Evolutionary conservation across 2,888 invertebrate species (phyloP).

Genomic region (Trissoscelio sp.): DNA sequence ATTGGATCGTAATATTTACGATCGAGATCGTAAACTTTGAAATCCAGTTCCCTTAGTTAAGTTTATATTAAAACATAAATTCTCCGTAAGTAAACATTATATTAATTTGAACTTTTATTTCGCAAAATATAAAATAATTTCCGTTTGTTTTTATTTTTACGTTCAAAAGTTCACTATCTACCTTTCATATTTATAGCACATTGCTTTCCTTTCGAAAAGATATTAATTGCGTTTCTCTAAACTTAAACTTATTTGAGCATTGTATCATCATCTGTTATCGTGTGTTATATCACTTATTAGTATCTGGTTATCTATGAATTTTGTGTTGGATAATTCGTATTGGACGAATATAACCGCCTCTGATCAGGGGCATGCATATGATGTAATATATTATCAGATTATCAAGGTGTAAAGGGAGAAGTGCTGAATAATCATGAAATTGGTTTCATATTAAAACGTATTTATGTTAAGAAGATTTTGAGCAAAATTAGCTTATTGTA

Average conservation of each 20-base stretch:
- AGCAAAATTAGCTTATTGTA: slow-evolving; percentile 20
- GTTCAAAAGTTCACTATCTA: background rate
- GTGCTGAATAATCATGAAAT: slow-evolving; percentile 39
- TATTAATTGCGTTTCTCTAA: slow-evolving; percentile 4
- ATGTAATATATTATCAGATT: slow-evolving; percentile 33
- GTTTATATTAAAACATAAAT: slow-evolving; percentile 24
- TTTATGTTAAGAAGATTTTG: slow-evolving; percentile 32
- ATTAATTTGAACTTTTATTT: slow-evolving; percentile 7
- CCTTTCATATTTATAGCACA: background rate
- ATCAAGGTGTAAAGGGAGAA: background rate
- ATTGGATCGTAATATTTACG: slow-evolving; percentile 34
- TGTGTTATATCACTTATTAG: slow-evolving; percentile 36
- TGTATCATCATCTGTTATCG: slow-evolving; percentile 32
- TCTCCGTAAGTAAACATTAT: background rate
- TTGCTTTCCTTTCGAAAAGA: background rate
- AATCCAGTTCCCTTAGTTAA: slow-evolving; percentile 16
- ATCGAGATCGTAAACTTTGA: slow-evolving; percentile 19
- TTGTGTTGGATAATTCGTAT: slow-evolving; percentile 34
- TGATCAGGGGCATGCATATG: slow-evolving; percentile 31
- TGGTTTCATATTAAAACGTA: slow-evolving; percentile 38
- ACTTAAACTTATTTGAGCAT: background rate
- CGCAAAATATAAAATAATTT: background rate
- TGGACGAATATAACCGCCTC: slow-evolving; percentile 22
- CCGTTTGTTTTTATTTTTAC: background rate
- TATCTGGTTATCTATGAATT: slow-evolving; percentile 45